Evolutionary conservation across 2,113 vertebrate species (phyloP).

Genomic region (Tychaedon coryphoeus): DNA sequence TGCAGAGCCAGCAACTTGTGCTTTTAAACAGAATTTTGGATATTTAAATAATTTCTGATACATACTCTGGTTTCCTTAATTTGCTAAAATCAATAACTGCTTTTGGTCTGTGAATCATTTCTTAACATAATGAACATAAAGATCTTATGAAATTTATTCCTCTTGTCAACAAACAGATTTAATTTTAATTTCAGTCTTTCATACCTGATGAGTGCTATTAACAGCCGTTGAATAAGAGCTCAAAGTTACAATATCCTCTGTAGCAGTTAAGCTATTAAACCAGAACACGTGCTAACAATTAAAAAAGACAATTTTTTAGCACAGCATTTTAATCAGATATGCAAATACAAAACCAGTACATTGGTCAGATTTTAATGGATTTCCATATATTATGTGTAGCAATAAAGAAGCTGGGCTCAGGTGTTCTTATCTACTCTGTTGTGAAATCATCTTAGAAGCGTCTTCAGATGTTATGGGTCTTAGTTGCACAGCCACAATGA

Average conservation of each 20-base stretch:
- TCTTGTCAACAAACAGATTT: slow-evolving; percentile 58
- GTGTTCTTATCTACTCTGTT: not conserved
- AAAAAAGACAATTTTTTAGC: not conserved
- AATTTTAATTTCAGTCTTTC: slow-evolving; percentile 61
- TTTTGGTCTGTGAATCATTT: slow-evolving; percentile 44
- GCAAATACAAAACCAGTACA: not conserved
- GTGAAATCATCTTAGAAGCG: not conserved
- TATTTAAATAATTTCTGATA: slow-evolving; percentile 64
- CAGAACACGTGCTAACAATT: not conserved
- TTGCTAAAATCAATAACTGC: slow-evolving; percentile 54
- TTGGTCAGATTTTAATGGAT: not conserved
- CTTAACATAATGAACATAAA: slow-evolving; percentile 30
- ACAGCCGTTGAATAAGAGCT: not conserved
- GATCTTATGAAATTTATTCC: slow-evolving; percentile 51
- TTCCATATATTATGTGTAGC: not conserved
- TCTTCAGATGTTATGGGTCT: slow-evolving; percentile 30
- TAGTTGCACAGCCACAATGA: not conserved
- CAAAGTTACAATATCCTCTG: slow-evolving; percentile 11
- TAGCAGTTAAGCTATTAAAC: not conserved
- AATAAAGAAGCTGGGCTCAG: slow-evolving; percentile 17
- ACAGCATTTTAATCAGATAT: not conserved
- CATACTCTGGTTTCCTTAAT: slow-evolving; percentile 50
- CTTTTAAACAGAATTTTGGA: slow-evolving; percentile 63
- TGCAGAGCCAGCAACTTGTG: slow-evolving; percentile 56
- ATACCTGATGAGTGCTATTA: slow-evolving; percentile 4